These are phyloP conservation scores for Thamnophis elegans DNA, from an alignment of 2,797 vertebrate genomes.

Conservation along the genomic window DNA sequence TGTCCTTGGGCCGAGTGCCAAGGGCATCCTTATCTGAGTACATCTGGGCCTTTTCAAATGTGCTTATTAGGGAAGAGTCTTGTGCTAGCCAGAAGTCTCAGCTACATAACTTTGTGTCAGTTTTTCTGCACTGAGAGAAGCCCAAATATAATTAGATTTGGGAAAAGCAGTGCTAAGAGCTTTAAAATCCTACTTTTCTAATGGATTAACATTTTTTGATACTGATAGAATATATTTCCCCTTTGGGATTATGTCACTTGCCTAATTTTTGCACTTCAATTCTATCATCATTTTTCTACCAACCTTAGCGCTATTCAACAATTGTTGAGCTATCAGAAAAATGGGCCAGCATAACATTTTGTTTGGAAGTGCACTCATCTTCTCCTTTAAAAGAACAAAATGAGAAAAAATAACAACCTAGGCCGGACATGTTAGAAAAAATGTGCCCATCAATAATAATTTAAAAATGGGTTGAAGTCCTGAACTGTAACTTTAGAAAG, in stretches of 20 bases:
- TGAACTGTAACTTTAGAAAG: background rate
- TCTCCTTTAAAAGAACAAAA: background rate
- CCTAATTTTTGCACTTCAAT: slow-evolving; percentile 3
- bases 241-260: slow-evolving; percentile 10
- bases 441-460: background rate
- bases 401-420: background rate
- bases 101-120: background rate
- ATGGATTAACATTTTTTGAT: background rate
- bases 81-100: background rate
- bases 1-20: background rate
- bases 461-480: background rate
- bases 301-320: background rate
- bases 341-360: background rate
- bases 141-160: background rate
- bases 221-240: slow-evolving; percentile 7
- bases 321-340: background rate
- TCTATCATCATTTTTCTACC: background rate
- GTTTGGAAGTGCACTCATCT: background rate
- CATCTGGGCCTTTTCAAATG: background rate
- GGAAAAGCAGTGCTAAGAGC: background rate
- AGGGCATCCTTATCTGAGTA: background rate
- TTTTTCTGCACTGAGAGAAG: background rate
- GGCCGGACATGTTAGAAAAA: background rate
- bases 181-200: slow-evolving; percentile 9
- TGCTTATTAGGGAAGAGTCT: background rate